These are phyloP conservation scores for Turritopsis rubra DNA, from an alignment of 30 jellyfish, hydroid and myxozoan genomes.

Conservation along the genomic window DNA sequence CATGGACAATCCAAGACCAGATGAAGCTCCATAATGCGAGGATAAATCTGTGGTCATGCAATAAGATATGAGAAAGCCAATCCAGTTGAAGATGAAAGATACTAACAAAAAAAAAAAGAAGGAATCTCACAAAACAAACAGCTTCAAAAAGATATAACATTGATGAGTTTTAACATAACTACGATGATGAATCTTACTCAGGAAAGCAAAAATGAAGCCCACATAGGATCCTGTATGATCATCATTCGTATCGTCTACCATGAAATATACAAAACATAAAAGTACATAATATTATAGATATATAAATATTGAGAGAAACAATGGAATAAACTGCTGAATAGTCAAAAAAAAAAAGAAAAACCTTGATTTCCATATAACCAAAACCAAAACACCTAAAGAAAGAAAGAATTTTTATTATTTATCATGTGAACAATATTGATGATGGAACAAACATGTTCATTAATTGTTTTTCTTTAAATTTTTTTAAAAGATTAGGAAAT, in stretches of 20 bases:
- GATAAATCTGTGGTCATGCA: conserved; percentile 52
- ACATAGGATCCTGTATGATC: conserved; percentile 43
- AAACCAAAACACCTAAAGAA: not conserved
- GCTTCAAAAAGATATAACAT: not conserved
- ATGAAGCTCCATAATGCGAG: conserved; percentile 69
- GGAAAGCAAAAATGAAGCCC: conserved; percentile 41
- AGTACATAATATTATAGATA: not conserved
- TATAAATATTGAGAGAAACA: not conserved
- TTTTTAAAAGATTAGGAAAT: not conserved
- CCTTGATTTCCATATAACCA: not conserved
- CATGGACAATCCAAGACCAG: conserved; percentile 89
- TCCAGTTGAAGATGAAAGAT: conserved; percentile 66
- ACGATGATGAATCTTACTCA: conserved; percentile 30
- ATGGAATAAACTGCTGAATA: not conserved
- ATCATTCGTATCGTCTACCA: conserved; percentile 34
- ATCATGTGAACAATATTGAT: not conserved
- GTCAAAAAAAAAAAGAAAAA: no score
- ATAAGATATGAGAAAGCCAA: conserved; percentile 67
- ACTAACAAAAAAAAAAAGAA: conserved; percentile 41
- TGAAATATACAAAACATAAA: no score
- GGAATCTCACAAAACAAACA: not conserved
- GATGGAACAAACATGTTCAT: no score
- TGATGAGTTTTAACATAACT: not conserved
- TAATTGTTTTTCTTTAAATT: no score
- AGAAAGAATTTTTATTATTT: not conserved